phyloP scores from a whole-genome alignment of 2,113 vertebrate species.

The Miniopterus natalensis region DNA sequence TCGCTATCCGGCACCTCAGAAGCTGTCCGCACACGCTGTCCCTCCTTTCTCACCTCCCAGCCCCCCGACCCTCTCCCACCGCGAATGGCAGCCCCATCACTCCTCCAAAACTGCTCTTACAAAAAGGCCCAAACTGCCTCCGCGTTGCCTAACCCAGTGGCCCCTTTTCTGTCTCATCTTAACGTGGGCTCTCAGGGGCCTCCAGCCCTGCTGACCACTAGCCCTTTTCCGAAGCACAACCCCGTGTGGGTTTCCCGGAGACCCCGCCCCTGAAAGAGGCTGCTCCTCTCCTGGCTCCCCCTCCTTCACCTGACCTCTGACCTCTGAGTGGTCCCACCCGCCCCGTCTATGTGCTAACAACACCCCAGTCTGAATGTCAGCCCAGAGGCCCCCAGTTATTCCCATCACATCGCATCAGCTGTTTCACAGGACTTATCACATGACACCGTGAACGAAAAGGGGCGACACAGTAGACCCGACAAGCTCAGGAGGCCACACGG shows the following conservation, averaged over 20 bases:
- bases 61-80: background rate
- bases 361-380: background rate
- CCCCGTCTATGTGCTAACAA: rapidly evolving
- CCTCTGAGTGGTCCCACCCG: background rate
- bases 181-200: background rate
- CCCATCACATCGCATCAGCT: background rate
- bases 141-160: background rate
- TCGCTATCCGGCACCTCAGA: no score
- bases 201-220: background rate
- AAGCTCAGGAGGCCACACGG: background rate
- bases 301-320: background rate
- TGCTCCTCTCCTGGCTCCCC: background rate
- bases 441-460: no score
- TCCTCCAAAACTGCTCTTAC: background rate
- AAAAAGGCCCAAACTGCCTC: background rate
- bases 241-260: rapidly evolving
- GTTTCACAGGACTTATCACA: background rate
- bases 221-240: background rate
- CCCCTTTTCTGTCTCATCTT: background rate
- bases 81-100: background rate
- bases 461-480: background rate
- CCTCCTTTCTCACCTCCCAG: background rate
- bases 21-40: rapidly evolving
- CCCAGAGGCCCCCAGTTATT: no score
- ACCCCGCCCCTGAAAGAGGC: rapidly evolving